Evolutionary conservation across 2,113 vertebrate genomes (phyloP), one percentile per base, ranked within the genome.

Genomic region (Ciconia stormi): DNA sequence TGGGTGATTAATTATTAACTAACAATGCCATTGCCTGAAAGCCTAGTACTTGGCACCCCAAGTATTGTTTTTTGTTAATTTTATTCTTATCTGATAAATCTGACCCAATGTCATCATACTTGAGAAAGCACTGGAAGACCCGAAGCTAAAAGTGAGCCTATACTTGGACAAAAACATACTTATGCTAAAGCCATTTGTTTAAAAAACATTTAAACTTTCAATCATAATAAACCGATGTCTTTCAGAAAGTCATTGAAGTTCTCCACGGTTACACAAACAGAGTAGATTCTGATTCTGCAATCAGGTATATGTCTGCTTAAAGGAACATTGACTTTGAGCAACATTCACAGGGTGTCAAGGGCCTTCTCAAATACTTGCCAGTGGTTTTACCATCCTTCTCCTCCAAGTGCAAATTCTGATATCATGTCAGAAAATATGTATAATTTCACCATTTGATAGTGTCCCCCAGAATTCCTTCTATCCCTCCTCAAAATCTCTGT

Each of bases 51-150:
- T 92, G 83, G 81, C 89, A 82, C 25, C 47, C 30, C 6, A 49
- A 94, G 40, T 61, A 63, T 87, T 89, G 34, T 72, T 89, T 96
- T 82, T 87, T 67, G 40, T 87, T 95, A 95, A 94, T 95, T 90
- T 95, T 95, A 84, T 87, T 87, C 86, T 95, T 95, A 95, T 95
- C 90, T 96, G 91, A 69, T 91, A 91, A 89, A 96, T 92, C 83
- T 89, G 81, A 95, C 73, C 56, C 71, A 83, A 79, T 87, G 82
- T 80, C 84, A 86, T 73, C 69, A 89, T 52, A 76, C 56, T 93
- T 93, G 83, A 92, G 76, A 92, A 95, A 95, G 65, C 65, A 82
- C 30, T 76, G 86, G 76, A 87, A 91, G 69, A 84, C 46, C 18
- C 0, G 2, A 82, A 95, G 71, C 70, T 87, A 61, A 91, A 97